Evolutionary conservation across 2,113 vertebrate genomes (phyloP).

Genomic region (Silurus glanis): DNA sequence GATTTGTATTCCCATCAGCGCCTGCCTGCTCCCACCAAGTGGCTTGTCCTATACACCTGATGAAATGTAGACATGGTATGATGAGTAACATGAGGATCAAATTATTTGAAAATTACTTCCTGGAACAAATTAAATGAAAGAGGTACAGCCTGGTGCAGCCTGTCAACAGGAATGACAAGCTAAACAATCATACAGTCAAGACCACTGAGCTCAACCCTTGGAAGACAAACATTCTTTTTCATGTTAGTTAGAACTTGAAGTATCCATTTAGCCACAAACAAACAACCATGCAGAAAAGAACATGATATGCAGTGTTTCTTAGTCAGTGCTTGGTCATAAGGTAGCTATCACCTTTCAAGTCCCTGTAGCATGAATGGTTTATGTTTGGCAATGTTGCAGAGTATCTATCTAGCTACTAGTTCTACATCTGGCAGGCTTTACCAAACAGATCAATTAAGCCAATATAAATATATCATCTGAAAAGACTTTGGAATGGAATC

Average conservation of each 20-base stretch:
- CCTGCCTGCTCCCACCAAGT: constrained; percentile 39
- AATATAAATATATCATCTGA: constrained; percentile 23
- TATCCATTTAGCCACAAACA: not conserved
- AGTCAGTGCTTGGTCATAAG: constrained; percentile 19
- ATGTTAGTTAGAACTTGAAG: not conserved
- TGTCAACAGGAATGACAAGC: constrained; percentile 53
- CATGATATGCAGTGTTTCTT: not conserved
- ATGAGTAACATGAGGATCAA: constrained; percentile 53
- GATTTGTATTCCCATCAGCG: constrained; percentile 24
- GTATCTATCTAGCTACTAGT: constrained; percentile 34
- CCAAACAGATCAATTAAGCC: constrained; percentile 8
- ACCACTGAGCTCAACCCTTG: constrained; percentile 52
- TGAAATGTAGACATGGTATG: constrained; percentile 53
- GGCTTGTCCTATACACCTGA: constrained; percentile 58
- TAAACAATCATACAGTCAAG: constrained; percentile 47
- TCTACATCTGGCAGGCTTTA: constrained; percentile 21
- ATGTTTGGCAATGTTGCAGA: constrained; percentile 16
- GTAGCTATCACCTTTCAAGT: constrained; percentile 32
- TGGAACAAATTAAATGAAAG: constrained; percentile 63
- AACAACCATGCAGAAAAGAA: constrained; percentile 1
- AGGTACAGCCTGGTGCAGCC: constrained; percentile 33
- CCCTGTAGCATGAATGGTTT: constrained; percentile 25
- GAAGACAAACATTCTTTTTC: constrained; percentile 18
- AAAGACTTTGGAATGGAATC: not conserved
- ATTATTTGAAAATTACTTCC: constrained; percentile 59